Conservation (phyloP, 2,797 vertebrate genomes). For the Ataeniobius toweri region DNA sequence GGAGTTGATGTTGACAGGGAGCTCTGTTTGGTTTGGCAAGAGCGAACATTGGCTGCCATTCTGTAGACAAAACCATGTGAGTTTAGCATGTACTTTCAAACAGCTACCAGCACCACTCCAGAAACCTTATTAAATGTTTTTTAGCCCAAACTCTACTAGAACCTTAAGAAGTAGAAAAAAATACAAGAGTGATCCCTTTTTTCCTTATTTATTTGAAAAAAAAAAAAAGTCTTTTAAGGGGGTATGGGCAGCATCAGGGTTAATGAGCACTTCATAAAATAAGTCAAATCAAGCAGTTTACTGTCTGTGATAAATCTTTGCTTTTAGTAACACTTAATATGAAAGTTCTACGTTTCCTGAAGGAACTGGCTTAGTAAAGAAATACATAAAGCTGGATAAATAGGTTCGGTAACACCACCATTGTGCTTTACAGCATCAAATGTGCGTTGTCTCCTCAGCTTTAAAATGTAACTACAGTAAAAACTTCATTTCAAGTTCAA, state of each 20-base stretch:
- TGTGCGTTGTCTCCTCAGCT: slow-evolving; percentile 5
- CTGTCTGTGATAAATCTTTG: too few relatives aligned
- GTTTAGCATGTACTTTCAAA: slow-evolving; percentile 34
- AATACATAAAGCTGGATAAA: background rate
- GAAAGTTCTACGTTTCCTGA: background rate
- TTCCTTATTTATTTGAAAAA: background rate
- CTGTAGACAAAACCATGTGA: slow-evolving; percentile 59
- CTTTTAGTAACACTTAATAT: background rate
- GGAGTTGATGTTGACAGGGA: slow-evolving; percentile 67
- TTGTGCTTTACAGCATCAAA: background rate
- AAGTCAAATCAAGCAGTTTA: background rate
- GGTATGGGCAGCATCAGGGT: background rate
- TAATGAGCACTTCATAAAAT: background rate
- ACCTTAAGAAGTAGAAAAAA: background rate
- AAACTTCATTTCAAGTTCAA: slow-evolving; percentile 31
- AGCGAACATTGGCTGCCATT: slow-evolving; percentile 51
- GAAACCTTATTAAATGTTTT: slow-evolving; percentile 12
- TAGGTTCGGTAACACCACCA: background rate
- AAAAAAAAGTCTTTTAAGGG: background rate
- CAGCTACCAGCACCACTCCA: slow-evolving; percentile 26
- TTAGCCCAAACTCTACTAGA: slow-evolving; percentile 10
- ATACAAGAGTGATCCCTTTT: background rate
- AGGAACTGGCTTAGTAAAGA: background rate
- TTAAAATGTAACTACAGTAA: slow-evolving; percentile 3
- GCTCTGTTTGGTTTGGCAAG: slow-evolving; percentile 72